Base-by-base conservation (phyloP, 1,140 invertebrate genomes). In the Drosophila simulans region DNA sequence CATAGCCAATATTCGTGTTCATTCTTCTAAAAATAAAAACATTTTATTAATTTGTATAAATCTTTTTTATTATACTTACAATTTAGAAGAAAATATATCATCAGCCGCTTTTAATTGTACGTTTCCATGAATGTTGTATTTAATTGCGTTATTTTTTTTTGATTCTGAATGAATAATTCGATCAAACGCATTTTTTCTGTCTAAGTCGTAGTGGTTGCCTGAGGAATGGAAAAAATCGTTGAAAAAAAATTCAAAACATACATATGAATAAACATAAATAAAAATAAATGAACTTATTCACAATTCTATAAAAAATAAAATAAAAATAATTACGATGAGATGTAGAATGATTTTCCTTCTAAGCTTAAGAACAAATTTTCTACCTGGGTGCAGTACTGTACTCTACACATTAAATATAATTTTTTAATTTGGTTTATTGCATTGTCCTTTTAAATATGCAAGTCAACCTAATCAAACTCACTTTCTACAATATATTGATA, bases 71-170 rank as follows among this genome's bases (percentile, higher is more conserved):
- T 46, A 4, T 25, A 68, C 77, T 70, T 46, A 80, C 77, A 56
- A 48, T 49, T 80, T 80, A 11, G 40, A 25, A 22, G 56, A 20
- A 11, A 37, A 57, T 43, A 66, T 25, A 56, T 37, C 62, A n/a
- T 66, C 76, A 31, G 60, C 22, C 12, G 22, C 17, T 27, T 62
- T 79, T 5, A 79, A 35, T 3, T 75, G 34, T 2, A 46, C 48
- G 56, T 80, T 81, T 5, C 27, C 45, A 35, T 60, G 17, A 42
- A 52, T 45, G 65, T 40, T 51, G 17, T n/a, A 27, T 31, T 62
- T 43, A 5, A 11, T 42, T 31, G 4, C 12, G 12, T 15, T 55
- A 25, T 20, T 45, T 17, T 42, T 63, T 5, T 62, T 46, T 4
- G 55, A n/a, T 15, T 70, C 77, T 13, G 65, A n/a, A 42, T 56